Evolutionary conservation across 2,888 invertebrate species (phyloP).

Genomic region (Aphelenchoides bicaudatus): DNA sequence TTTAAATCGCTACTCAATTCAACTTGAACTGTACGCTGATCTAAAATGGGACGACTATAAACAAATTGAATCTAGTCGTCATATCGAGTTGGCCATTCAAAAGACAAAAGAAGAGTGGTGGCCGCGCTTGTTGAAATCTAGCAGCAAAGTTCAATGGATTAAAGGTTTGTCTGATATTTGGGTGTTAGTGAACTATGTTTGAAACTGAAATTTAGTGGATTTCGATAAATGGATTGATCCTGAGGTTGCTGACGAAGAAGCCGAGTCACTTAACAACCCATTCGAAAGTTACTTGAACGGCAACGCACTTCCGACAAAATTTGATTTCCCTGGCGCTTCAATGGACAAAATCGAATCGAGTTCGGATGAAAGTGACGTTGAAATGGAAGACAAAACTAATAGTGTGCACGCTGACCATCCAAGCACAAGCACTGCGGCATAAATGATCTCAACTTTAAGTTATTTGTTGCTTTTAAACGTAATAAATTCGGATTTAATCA

Average conservation of each 20-base stretch:
- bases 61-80: neutral
- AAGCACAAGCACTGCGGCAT: too few species aligned
- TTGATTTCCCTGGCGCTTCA: neutral
- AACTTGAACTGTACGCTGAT: constrained; percentile 6
- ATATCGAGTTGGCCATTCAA: constrained; percentile 11
- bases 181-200: neutral
- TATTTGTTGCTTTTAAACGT: constrained; percentile 1
- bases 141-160: constrained; percentile 9
- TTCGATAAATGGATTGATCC: constrained; percentile 17
- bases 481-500: too few species aligned
- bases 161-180: constrained; percentile 1
- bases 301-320: neutral
- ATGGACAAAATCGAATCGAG: neutral
- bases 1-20: neutral
- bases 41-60: constrained; percentile 13
- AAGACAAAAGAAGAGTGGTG: constrained; percentile 8
- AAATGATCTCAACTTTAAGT: constrained; percentile 6
- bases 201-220: neutral
- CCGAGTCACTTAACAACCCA: neutral
- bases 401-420: too few species aligned
- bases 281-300: too few species aligned
- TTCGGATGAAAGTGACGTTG: neutral
- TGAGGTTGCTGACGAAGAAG: constrained; percentile 14
- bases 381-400: neutral
- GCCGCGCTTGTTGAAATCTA: constrained; percentile 13